Evolutionary conservation across 2,888 invertebrate species (phyloP).

Genomic region (Syrista parreyssii): DNA sequence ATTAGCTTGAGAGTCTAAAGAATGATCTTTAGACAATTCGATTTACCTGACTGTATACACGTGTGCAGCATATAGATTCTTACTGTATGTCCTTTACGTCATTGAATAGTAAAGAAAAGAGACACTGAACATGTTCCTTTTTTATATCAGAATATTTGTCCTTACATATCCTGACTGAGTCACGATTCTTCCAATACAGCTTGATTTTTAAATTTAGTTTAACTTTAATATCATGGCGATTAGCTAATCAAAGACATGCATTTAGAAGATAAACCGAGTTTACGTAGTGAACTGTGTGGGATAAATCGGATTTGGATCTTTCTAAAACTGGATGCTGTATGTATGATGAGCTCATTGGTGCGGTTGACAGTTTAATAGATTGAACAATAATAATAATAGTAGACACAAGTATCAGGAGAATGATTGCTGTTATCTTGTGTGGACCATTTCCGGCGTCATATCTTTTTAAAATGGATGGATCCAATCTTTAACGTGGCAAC

Average conservation of each 20-base stretch:
- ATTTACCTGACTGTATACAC: neutral
- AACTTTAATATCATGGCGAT: too few species aligned
- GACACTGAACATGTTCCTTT: neutral
- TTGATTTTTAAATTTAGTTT: too few species aligned
- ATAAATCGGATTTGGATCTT: neutral
- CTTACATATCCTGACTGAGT: neutral
- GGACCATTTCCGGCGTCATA: conserved; percentile 10
- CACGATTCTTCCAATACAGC: too few species aligned
- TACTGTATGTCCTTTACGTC: conserved; percentile 11
- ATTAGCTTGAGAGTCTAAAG: neutral
- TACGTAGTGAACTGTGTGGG: too few species aligned
- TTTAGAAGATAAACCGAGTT: too few species aligned
- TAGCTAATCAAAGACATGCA: too few species aligned
- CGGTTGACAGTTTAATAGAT: too few species aligned
- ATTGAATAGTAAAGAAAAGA: neutral
- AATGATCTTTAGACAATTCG: neutral
- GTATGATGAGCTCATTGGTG: neutral
- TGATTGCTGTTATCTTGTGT: conserved; percentile 30
- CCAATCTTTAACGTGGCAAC: neutral
- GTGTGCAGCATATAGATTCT: conserved; percentile 14
- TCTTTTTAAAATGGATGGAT: conserved; percentile 7
- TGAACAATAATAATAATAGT: neutral
- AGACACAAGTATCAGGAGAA: neutral
- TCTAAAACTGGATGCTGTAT: neutral
- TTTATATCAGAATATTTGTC: neutral